Conservation (phyloP, 1,140 invertebrate species). For the Philaenus spumarius region DNA sequence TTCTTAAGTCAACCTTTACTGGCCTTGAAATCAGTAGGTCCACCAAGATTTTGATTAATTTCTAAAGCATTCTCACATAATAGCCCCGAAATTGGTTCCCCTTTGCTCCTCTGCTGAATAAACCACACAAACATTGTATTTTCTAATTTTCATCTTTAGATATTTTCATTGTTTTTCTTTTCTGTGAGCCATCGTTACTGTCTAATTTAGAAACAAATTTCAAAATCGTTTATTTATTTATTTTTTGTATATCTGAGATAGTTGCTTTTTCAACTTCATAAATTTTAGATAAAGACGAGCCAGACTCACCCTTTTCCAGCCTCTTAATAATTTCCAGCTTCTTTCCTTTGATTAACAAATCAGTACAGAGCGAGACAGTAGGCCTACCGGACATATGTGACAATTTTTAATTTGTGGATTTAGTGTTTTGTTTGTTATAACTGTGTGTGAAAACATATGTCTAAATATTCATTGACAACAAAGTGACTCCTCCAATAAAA, state of each 20-base stretch:
- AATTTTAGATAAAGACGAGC: too few species aligned
- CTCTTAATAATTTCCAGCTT: conserved; percentile 23
- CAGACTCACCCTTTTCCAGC: conserved; percentile 22
- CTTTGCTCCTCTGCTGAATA: conserved; percentile 22
- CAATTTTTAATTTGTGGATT: too few species aligned
- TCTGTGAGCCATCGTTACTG: conserved; percentile 5
- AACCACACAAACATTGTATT: conserved; percentile 26
- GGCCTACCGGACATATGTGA: too few species aligned
- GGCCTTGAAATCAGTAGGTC: conserved; percentile 19
- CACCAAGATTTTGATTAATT: too few species aligned
- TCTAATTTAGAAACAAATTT: conserved; percentile 17
- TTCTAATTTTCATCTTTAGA: conserved; percentile 22
- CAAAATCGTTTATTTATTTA: conserved; percentile 8
- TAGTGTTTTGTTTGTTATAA: too few species aligned
- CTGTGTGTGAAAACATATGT: too few species aligned
- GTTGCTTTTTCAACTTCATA: conserved; percentile 24
- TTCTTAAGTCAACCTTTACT: too few species aligned
- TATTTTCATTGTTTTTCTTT: conserved; percentile 19
- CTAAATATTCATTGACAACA: too few species aligned
- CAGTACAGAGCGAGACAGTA: too few species aligned
- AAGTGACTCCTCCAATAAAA: too few species aligned
- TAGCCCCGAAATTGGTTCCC: conserved; percentile 26
- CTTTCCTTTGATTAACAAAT: conserved; percentile 9
- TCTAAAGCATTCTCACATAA: conserved; percentile 26
- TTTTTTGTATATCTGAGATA: conserved; percentile 22